These are phyloP conservation scores for Sebastolobus alascanus DNA, from an alignment of 2,797 vertebrate species.

Conservation along the genomic window DNA sequence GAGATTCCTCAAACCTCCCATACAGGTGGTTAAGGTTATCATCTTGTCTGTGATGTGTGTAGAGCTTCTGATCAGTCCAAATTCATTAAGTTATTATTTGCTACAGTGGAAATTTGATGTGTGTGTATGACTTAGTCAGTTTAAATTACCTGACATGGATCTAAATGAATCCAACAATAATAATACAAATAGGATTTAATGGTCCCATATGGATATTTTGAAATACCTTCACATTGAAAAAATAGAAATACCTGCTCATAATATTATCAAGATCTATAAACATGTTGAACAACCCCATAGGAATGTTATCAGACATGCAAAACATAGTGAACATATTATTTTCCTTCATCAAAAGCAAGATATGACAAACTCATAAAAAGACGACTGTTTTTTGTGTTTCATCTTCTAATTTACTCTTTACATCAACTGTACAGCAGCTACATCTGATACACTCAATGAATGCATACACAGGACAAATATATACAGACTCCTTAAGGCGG, in stretches of 20 bases:
- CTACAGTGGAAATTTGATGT: background rate
- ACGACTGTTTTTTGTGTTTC: slow-evolving; percentile 43
- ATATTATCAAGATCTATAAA: background rate
- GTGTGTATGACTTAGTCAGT: background rate
- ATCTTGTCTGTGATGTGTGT: background rate
- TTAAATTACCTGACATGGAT: background rate
- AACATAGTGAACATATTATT: background rate
- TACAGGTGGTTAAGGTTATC: background rate
- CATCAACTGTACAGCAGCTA: slow-evolving; percentile 72
- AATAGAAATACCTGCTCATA: no score
- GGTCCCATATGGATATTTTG: background rate
- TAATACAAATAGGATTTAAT: background rate
- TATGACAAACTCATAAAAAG: slow-evolving; percentile 50
- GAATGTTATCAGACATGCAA: background rate
- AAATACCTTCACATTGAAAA: background rate
- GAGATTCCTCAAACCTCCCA: background rate
- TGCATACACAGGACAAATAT: slow-evolving; percentile 59
- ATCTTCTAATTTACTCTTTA: slow-evolving; percentile 69
- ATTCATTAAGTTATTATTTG: background rate
- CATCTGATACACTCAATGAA: slow-evolving; percentile 50
- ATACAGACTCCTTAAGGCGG: slow-evolving; percentile 75
- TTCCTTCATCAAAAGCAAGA: background rate
- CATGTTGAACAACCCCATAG: background rate
- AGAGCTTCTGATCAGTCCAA: no score
- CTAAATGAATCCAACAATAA: background rate